Conservation (phyloP, 2,888 invertebrate species). For the Seira ritae region DNA sequence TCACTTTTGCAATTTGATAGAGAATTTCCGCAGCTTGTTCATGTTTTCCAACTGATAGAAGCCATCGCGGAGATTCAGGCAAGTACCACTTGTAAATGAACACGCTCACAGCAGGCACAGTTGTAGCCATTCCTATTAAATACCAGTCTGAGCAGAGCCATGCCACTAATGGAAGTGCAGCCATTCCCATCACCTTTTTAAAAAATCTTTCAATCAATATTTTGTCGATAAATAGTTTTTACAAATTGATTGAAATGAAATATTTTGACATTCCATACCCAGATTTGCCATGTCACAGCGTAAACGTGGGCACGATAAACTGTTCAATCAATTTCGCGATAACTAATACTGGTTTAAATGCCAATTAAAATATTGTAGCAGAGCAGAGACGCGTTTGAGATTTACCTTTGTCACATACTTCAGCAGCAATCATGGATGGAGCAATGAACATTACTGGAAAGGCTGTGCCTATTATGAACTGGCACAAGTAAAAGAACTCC, state of each 20-base stretch:
- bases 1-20: slow-evolving; percentile 60
- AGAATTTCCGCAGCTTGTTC: slow-evolving; percentile 63
- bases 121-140: slow-evolving; percentile 62
- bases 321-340: slow-evolving; percentile 4
- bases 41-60: slow-evolving; percentile 62
- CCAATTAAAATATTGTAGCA: no score
- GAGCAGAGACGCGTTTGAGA: no score
- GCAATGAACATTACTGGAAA: slow-evolving; percentile 67
- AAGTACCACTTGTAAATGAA: slow-evolving; percentile 60
- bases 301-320: slow-evolving; percentile 59
- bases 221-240: not conserved
- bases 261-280: slow-evolving; percentile 63
- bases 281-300: slow-evolving; percentile 60
- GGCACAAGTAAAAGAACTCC: slow-evolving; percentile 43
- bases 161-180: not conserved
- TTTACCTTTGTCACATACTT: slow-evolving; percentile 66
- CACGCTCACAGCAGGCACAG: slow-evolving; percentile 62
- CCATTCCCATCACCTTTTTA: not conserved
- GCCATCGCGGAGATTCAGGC: slow-evolving; percentile 71
- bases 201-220: no score
- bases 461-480: slow-evolving; percentile 65
- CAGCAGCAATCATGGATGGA: slow-evolving; percentile 66
- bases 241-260: slow-evolving; percentile 5
- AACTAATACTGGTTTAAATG: no score
- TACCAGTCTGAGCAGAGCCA: slow-evolving; percentile 54